A percentile compares a stretch with the other conserved stretches of the same genome.
phyloP scores from a whole-genome alignment of 2,797 vertebrate genomes.

The Bovichtus variegatus region DNA sequence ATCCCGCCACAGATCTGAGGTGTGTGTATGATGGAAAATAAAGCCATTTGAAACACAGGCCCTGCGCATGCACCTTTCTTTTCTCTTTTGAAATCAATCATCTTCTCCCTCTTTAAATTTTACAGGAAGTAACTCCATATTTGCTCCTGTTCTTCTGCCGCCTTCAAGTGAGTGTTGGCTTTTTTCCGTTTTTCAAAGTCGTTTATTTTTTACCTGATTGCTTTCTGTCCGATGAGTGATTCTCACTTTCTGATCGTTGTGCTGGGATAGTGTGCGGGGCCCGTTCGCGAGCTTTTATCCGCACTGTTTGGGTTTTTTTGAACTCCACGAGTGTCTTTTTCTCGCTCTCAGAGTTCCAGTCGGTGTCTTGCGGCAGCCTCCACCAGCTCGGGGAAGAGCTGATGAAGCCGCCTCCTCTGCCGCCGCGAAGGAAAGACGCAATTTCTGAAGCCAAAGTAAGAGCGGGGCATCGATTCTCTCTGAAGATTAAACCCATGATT shows the following conservation, averaged over 20 bases:
- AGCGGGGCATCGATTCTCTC: not conserved
- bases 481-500: not conserved
- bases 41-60: no score
- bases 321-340: not conserved
- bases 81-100: slow-evolving; percentile 1
- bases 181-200: not conserved
- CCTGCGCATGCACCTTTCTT: not conserved
- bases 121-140: slow-evolving; percentile 92
- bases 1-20: not conserved
- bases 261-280: not conserved
- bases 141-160: slow-evolving; percentile 88
- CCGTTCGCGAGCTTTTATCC: not conserved
- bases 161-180: slow-evolving; percentile 90
- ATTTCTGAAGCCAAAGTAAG: slow-evolving; percentile 89
- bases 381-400: slow-evolving; percentile 92
- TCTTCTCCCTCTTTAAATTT: slow-evolving; percentile 38
- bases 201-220: not conserved
- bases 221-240: not conserved
- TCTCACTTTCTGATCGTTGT: not conserved
- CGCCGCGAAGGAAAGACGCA: slow-evolving; percentile 93
- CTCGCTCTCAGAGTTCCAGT: slow-evolving; percentile 88
- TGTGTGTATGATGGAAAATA: no score
- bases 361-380: slow-evolving; percentile 92
- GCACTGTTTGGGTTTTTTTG: not conserved
- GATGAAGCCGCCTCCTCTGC: slow-evolving; percentile 93